Conservation (phyloP, 1,140 invertebrate species). For the Lucilia cuprina region DNA sequence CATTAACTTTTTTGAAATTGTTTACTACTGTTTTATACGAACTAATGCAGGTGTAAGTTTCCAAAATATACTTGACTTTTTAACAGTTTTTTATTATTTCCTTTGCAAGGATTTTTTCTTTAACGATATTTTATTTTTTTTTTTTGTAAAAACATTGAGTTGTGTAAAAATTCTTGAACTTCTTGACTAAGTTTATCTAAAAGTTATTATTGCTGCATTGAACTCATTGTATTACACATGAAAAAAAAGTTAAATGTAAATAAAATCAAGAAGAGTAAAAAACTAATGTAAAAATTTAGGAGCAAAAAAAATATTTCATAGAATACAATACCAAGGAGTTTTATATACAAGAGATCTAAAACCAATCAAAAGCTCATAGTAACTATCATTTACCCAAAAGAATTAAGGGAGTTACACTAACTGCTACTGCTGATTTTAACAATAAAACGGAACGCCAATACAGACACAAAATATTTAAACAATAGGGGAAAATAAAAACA, state of each 20-base stretch:
- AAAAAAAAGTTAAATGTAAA: too few relatives aligned
- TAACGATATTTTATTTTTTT: too few relatives aligned
- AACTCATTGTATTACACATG: not conserved
- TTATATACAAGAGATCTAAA: not conserved
- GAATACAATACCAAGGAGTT: not conserved
- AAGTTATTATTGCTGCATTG: not conserved
- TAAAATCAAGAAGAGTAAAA: not conserved
- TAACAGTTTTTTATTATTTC: too few relatives aligned
- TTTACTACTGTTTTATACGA: not conserved
- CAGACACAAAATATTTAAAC: not conserved
- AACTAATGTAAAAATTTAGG: not conserved
- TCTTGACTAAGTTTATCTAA: constrained; percentile 2
- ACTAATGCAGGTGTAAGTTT: too few relatives aligned
- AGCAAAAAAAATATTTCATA: not conserved
- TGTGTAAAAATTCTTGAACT: not conserved
- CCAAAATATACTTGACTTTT: too few relatives aligned
- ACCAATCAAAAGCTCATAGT: constrained; percentile 1
- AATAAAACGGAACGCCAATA: not conserved
- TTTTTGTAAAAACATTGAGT: not conserved
- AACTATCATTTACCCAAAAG: constrained; percentile 2
- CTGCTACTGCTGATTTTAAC: not conserved
- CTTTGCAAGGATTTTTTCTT: too few relatives aligned
- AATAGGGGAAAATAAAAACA: not conserved
- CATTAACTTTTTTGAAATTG: not conserved
- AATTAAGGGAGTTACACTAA: not conserved